A percentile compares a stretch with the other conserved stretches of the same genome.
phyloP scores from a whole-genome alignment of 2,113 vertebrate species.

The Chaenocephalus aceratus region DNA sequence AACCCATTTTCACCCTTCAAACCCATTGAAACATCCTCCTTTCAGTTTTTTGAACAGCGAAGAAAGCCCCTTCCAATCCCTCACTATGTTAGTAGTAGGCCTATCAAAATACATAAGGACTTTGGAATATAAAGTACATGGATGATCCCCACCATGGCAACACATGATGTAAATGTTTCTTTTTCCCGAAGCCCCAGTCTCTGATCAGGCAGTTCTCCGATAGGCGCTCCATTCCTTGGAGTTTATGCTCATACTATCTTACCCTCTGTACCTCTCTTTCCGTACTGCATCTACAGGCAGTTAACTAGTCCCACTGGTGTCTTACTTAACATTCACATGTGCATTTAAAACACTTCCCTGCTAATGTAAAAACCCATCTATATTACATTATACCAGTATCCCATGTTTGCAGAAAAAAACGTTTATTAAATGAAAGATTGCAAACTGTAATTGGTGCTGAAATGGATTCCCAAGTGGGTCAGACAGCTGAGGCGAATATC shows the following conservation, averaged over 20 bases:
- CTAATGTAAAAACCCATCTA: neutral
- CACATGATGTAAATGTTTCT: neutral
- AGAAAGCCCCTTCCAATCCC: no score
- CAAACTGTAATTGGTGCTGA: neutral
- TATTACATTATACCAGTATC: neutral
- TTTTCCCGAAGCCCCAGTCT: slow-evolving; percentile 6
- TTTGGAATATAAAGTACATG: no score
- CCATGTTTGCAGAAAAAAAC: neutral
- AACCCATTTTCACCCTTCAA: no score
- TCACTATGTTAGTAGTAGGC: no score
- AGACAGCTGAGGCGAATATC: slow-evolving; percentile 18
- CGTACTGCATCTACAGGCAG: neutral
- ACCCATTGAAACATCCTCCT: no score
- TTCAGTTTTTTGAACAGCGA: no score
- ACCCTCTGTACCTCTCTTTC: no score
- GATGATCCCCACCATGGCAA: neutral
- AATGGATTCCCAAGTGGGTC: slow-evolving; percentile 8
- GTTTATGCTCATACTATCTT: no score
- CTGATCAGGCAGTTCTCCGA: neutral
- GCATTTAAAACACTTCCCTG: slow-evolving; percentile 2
- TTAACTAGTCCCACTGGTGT: neutral
- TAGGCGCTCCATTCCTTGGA: neutral
- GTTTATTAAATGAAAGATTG: no score
- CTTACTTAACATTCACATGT: neutral
- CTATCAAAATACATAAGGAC: no score